Evolutionary conservation across 2,888 invertebrate genomes (phyloP), one percentile per base, ranked within the genome.

Genomic region (Crocallis elinguaria): DNA sequence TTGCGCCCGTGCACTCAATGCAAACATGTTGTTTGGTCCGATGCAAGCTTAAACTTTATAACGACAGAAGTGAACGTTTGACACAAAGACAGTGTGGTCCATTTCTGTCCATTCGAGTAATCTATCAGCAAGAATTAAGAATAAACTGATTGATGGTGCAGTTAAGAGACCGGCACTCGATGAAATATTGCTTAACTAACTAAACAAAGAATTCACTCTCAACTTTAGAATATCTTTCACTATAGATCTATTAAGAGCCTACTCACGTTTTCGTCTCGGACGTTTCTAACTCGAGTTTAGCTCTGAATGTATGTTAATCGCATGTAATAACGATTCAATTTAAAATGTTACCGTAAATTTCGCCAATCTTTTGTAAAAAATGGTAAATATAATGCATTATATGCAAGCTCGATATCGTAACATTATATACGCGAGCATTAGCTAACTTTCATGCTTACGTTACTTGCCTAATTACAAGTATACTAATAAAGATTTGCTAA

Each of bases 1-100:
- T 86, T 90, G 84, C 79, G 77, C 78, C 74, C 71, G 77, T 76
- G 77, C 79, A 78, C 73, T 89, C 88, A 90, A 90, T 90, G 90
- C 79, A 84, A 89, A 89, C 90, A 72, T 85, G 88, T 90, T 82
- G 68, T 74, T 67, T 59, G 62, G 57, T 59, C 69, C 70, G 64
- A 62, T 48, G 54, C 57, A 38, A 32, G 52, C 29, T n/a, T 19
- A 25, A 45, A 14, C 23, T 23, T 23, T 43, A 13, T 37, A 35
- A 9, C 35, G 17, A 9, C 25, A 9, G 16, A 35, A 32, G 32
- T 32, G 9, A 13, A 8, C 12, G 3, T 12, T 32, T 32, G 14
- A 37, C 30, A 29, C 16, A 14, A 11, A 11, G 30, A 32, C 32
- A 30, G 5, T 11, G 3, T 32, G 16, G 8, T 6, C 14, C 23